Evolutionary conservation across 2,888 invertebrate genomes (phyloP), one percentile per base, ranked within the genome.

Genomic region (Tipula confusa): DNA sequence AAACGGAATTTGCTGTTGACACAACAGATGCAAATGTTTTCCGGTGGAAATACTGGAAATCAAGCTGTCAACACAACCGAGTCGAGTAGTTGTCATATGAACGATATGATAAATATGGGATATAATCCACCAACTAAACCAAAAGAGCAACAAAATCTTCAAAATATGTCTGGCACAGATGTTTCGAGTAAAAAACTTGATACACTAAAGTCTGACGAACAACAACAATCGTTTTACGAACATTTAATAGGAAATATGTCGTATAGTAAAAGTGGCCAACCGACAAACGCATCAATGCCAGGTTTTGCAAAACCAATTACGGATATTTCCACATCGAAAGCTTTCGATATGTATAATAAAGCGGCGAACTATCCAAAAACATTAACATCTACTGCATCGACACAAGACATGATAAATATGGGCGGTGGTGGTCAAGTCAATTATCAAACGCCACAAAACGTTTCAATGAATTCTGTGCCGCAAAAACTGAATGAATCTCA

Each of bases 41-140:
- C 80, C 29, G 28, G 15, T 48, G 48, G 28, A 83, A 48, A 28
- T 29, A 84, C 82, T 81, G 29, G 84, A 86, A 85, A 18, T 85
- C 86, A 84, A 85, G 85, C 83, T 86, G 85, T 29, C 88, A 87
- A 82, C 88, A 89, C 84, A 87, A 86, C 85, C 89, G 80, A 80
- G 5, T 1, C 31, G 15, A 80, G 29, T 29, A 29, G 29, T 80
- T 80, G 64, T 64, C 64, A 64, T 24, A 64, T 80, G 31, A 80
- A 80, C 48, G 91, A 91, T 86, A 90, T 91, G 90, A 88, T 91
- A 1, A 91, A 91, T 85, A 90, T 91, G 90, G 91, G 91, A 2
- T 91, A 91, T 85, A 88, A 90, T 29, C 80, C 80, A 13, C 29
- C n/a, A 29, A 29, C n/a, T 15, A 29, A 29, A 80, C 3, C n/a